These are phyloP conservation scores for Sisor rabdophorus DNA, from an alignment of 2,113 vertebrate species.

Conservation along the genomic window DNA sequence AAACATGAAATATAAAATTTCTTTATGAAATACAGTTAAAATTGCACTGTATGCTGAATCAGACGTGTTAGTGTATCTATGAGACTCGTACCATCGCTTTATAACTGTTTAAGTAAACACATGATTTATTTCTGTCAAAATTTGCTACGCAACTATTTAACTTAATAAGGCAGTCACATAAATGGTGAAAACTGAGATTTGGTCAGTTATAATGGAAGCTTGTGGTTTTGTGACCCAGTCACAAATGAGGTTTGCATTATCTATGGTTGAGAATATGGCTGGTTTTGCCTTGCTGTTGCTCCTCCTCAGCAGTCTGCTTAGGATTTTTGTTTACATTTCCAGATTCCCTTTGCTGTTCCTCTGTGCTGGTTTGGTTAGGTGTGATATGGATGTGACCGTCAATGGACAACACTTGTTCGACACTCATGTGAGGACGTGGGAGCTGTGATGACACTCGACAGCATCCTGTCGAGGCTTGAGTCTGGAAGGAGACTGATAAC, in stretches of 20 bases:
- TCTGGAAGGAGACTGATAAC: neutral
- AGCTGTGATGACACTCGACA: constrained; percentile 12
- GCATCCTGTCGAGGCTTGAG: constrained; percentile 17
- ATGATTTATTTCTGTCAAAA: neutral
- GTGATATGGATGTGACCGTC: neutral
- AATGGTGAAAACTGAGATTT: constrained; percentile 13
- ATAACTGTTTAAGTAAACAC: constrained; percentile 2
- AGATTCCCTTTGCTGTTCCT: neutral
- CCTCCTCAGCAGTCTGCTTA: constrained; percentile 1
- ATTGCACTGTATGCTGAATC: constrained; percentile 5
- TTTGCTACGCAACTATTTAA: neutral
- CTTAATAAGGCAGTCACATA: neutral
- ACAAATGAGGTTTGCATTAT: neutral
- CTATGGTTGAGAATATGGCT: neutral
- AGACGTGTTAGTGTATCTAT: neutral
- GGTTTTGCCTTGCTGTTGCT: neutral
- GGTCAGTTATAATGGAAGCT: neutral
- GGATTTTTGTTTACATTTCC: neutral
- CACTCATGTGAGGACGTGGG: neutral
- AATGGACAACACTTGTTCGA: neutral
- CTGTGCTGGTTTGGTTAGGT: constrained; percentile 15
- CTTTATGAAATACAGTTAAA: neutral
- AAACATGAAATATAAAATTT: constrained; percentile 36
- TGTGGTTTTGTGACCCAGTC: constrained; percentile 1
- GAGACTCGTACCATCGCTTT: neutral